phyloP scores from a whole-genome alignment of 2,113 vertebrate species.

The Nymphicus hollandicus region DNA sequence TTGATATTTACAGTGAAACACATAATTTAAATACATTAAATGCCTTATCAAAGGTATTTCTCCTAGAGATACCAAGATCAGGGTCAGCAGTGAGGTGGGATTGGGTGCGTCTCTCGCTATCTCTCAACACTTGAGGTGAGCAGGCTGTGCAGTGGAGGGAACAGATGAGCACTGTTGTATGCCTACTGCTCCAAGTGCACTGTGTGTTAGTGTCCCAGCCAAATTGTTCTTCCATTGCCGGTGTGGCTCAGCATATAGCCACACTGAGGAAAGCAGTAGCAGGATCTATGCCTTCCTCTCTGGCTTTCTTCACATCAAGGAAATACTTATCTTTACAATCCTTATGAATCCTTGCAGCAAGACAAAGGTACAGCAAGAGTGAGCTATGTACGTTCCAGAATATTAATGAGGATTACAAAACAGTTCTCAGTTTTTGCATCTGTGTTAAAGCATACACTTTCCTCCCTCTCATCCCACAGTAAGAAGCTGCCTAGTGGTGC shows the following conservation, averaged over 20 bases:
- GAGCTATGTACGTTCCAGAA: not conserved
- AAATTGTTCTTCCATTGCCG: not conserved
- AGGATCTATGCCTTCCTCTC: not conserved
- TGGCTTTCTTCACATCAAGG: not conserved
- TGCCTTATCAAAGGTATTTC: not conserved
- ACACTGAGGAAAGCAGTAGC: not conserved
- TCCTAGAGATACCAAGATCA: not conserved
- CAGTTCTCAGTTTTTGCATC: not conserved
- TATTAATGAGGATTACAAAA: not conserved
- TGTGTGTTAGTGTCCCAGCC: not conserved
- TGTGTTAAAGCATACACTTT: not conserved
- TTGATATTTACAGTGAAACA: not conserved
- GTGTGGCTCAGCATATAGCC: not conserved
- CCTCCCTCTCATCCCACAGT: not conserved
- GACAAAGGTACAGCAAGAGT: not conserved
- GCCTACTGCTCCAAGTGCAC: not conserved
- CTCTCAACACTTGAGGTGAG: not conserved
- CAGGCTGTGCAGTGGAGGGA: not conserved
- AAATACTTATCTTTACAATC: not conserved
- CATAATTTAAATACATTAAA: not conserved
- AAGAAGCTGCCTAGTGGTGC: not conserved
- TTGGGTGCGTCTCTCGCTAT: fast-evolving
- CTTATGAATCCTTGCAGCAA: not conserved
- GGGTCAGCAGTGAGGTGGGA: not conserved
- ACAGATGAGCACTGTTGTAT: fast-evolving